A percentile compares a stretch with the other conserved stretches of the same genome.
Conservation (phyloP, 2,113 vertebrate species). For the Cynocephalus volans region DNA sequence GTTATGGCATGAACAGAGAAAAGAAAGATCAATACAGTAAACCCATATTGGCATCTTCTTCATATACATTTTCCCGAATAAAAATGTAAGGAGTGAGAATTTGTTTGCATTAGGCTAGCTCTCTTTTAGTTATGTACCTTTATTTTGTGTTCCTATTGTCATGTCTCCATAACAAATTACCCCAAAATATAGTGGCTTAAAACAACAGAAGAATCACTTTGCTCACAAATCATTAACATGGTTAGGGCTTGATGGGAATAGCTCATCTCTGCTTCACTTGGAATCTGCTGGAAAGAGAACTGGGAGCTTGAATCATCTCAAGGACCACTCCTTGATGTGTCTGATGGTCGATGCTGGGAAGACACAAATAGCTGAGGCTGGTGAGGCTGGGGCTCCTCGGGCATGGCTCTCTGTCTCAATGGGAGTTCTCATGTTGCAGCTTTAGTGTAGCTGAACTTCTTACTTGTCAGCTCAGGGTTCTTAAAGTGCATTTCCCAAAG, state of each 20-base stretch:
- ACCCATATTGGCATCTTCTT: background rate
- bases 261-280: background rate
- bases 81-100: background rate
- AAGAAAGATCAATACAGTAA: slow-evolving; percentile 27
- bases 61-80: slow-evolving; percentile 30
- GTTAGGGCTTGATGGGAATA: background rate
- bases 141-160: slow-evolving; percentile 19
- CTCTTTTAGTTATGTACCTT: background rate
- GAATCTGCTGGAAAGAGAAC: background rate
- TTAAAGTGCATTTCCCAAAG: background rate
- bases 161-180: slow-evolving; percentile 9
- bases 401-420: background rate
- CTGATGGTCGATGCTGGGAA: background rate
- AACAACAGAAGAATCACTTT: background rate
- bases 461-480: background rate
- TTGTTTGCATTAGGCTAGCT: background rate
- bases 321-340: background rate
- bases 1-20: background rate
- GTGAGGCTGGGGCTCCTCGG: background rate
- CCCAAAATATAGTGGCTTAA: background rate
- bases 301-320: background rate
- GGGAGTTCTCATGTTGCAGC: background rate
- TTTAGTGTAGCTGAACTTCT: background rate
- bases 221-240: background rate
- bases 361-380: background rate